Conservation (phyloP, 2,113 vertebrate genomes). For the Tonatia bakeri region DNA sequence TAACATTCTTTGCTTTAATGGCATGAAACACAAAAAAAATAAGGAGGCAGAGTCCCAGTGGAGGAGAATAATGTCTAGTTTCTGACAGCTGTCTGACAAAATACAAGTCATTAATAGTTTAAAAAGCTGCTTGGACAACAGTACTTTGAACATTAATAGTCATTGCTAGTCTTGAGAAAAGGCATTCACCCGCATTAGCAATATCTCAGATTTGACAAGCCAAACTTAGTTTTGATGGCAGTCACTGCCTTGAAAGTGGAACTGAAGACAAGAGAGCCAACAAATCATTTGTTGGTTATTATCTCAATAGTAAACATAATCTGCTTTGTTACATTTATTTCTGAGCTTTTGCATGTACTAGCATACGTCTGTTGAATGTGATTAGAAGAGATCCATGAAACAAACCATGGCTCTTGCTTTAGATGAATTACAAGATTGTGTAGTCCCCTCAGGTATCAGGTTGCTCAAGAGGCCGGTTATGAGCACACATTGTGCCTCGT, state of each 20-base stretch:
- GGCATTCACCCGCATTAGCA: conserved; percentile 64
- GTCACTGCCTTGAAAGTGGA: conserved; percentile 28
- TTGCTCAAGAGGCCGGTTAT: conserved; percentile 20
- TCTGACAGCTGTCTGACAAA: conserved; percentile 46
- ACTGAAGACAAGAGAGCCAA: conserved; percentile 43
- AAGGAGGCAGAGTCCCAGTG: background rate
- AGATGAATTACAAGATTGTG: background rate
- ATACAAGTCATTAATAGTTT: conserved; percentile 65
- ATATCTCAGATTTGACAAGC: conserved; percentile 53
- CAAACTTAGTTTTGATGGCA: conserved; percentile 49
- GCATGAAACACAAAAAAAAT: conserved; percentile 65
- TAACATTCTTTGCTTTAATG: conserved; percentile 40
- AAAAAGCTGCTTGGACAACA: conserved; percentile 67
- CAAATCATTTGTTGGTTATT: conserved; percentile 4
- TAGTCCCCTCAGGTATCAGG: background rate
- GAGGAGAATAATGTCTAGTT: conserved; percentile 37
- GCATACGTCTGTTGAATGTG: background rate
- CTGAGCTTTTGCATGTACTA: background rate
- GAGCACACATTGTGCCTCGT: background rate
- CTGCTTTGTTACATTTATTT: conserved; percentile 26
- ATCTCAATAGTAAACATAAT: conserved; percentile 70
- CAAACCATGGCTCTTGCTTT: background rate
- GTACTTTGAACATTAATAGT: conserved; percentile 64
- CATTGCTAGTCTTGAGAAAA: conserved; percentile 66
- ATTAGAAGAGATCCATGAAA: conserved; percentile 8